Evolutionary conservation across 2,888 invertebrate species (phyloP).

Genomic region (Opisthograptis luteolata): DNA sequence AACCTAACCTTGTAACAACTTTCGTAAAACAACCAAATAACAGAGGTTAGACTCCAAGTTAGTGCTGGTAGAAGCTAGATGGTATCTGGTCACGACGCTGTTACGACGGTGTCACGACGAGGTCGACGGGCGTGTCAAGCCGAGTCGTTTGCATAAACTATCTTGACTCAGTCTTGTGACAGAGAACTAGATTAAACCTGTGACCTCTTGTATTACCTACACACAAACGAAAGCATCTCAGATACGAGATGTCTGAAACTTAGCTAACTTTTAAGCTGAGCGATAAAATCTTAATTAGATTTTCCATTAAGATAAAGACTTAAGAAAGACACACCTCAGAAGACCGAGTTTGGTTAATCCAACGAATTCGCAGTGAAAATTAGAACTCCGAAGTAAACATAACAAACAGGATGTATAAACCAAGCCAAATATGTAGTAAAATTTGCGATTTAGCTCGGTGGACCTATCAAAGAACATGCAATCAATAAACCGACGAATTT

Average conservation of each 20-base stretch:
- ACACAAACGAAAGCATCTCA: conserved; percentile 6
- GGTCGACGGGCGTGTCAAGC: conserved; percentile 46
- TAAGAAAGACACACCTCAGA: background rate
- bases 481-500: conserved; percentile 40
- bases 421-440: background rate
- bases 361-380: background rate
- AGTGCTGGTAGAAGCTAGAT: conserved; percentile 40
- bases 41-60: conserved; percentile 8
- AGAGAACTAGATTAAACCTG: background rate
- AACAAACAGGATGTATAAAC: background rate
- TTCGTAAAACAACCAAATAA: background rate
- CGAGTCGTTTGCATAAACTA: conserved; percentile 14
- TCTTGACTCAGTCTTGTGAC: background rate
- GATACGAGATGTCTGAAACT: background rate
- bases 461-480: conserved; percentile 1
- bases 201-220: too few relatives aligned
- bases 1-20: conserved; percentile 13
- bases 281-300: background rate
- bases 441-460: background rate
- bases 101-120: conserved; percentile 40
- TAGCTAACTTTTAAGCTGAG: conserved; percentile 1
- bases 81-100: conserved; percentile 49
- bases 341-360: too few relatives aligned
- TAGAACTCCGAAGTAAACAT: background rate
- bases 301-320: background rate